Conservation (phyloP, 1,140 invertebrate genomes). For the Euwallacea fornicatus region DNA sequence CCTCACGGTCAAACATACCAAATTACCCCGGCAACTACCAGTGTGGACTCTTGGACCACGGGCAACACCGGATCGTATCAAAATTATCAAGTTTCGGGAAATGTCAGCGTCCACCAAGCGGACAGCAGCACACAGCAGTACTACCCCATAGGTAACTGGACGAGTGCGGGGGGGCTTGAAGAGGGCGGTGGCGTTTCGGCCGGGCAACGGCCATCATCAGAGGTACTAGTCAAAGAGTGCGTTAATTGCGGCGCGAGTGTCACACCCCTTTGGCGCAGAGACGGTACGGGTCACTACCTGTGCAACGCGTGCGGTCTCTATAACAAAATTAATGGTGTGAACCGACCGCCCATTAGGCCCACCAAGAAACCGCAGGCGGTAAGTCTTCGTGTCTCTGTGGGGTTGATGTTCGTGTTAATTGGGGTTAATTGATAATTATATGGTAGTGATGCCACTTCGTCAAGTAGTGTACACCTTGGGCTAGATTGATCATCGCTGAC, state of each 20-base stretch:
- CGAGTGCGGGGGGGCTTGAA: constrained; percentile 11
- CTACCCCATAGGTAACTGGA: constrained; percentile 36
- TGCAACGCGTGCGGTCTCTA: constrained; percentile 88
- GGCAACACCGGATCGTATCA: constrained; percentile 28
- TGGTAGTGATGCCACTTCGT: too few relatives aligned
- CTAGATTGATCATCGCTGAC: neutral
- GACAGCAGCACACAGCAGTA: constrained; percentile 37
- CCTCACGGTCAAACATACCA: constrained; percentile 25
- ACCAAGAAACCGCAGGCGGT: constrained; percentile 60
- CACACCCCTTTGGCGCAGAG: constrained; percentile 85
- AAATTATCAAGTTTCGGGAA: constrained; percentile 34
- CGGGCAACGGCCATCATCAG: constrained; percentile 44
- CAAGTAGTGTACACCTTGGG: too few relatives aligned
- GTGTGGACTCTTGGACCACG: constrained; percentile 15
- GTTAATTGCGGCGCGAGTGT: constrained; percentile 85
- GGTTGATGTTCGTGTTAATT: constrained; percentile 35
- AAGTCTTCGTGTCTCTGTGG: constrained; percentile 45
- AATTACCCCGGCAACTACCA: constrained; percentile 15
- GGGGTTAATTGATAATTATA: neutral
- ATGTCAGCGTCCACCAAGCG: constrained; percentile 38
- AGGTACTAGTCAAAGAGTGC: constrained; percentile 77
- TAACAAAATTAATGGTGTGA: constrained; percentile 84
- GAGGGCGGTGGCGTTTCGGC: constrained; percentile 27
- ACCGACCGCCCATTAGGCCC: constrained; percentile 67
- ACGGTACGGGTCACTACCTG: constrained; percentile 85